Base-by-base conservation (phyloP, 2,888 invertebrate species). In the Flexamia atlantica region DNA sequence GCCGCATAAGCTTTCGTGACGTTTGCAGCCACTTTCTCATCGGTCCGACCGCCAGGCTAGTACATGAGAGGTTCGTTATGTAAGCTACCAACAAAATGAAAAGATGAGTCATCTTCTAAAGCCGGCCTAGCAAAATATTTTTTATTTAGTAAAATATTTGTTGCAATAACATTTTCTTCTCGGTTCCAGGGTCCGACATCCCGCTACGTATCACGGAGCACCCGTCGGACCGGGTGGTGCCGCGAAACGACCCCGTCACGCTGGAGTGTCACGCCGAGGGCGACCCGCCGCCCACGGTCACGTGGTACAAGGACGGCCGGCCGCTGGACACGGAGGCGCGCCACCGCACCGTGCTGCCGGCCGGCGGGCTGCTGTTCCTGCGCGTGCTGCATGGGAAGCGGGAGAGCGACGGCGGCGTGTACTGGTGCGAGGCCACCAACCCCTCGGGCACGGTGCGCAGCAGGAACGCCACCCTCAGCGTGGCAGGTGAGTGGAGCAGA, bases 241-340 rank as follows among this genome's bases (percentile, higher is more conserved):
- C 97, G 85, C 96, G 97, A 90, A 98, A 98, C 90, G 98, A 99
- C 89, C 99, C 99, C 64, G 99, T 98, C 85, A 99, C 99, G 84
- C 93, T 99, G 87, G 97, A 98, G 90, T 99, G 99, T 91, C 98
- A 98, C 89, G 99, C 98, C 14, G 98, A 98, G 90, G 99, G 98
- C 85, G 95, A 97, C 88, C 97, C 97, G 1, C 95, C 96, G 88
- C 98, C 98, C 9, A 93, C 93, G 86, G 97, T 99, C 90, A 96
- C 50, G 89, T 99, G 99, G 99, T 98, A 95, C 92, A 92, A 94
- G 90, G 97, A 98, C 91, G 98, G 98, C 28, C 93, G 95, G 86
- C 82, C 83, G n/a, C 94, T 94, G 76, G 95, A 97, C 86, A 93
- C 94, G 88, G 96, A 96, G 89, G 93, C 94, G 7, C 50, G 79